Percentiles rank a stretch among this genome's conserved stretches.
phyloP scores from a whole-genome alignment of 2,888 invertebrate genomes.

The Cheilosia soror region DNA sequence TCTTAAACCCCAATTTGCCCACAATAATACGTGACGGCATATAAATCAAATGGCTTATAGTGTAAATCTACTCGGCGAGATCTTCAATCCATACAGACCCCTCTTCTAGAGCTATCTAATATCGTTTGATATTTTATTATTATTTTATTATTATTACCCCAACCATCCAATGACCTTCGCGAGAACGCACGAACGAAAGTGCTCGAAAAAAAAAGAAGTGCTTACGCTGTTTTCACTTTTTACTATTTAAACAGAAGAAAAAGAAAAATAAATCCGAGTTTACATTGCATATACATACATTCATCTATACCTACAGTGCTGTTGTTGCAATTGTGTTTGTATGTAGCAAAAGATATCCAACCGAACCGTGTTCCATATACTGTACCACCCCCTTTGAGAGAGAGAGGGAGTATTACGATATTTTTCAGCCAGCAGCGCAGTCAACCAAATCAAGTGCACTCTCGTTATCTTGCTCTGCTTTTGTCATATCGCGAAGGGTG shows the following conservation, averaged over 20 bases:
- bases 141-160: constrained; percentile 8
- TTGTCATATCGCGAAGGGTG: constrained; percentile 5
- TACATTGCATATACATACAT: constrained; percentile 23
- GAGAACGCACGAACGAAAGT: constrained; percentile 66
- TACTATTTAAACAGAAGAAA: constrained; percentile 58
- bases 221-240: constrained; percentile 67
- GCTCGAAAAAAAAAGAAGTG: constrained; percentile 30
- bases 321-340: constrained; percentile 23
- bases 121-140: not conserved
- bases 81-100: not conserved
- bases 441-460: constrained; percentile 62
- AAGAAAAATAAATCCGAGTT: constrained; percentile 32
- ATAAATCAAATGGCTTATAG: not conserved
- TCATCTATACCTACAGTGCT: not conserved
- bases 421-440: constrained; percentile 18
- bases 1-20: not conserved
- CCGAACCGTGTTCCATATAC: constrained; percentile 22
- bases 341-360: constrained; percentile 21
- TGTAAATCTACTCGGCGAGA: constrained; percentile 7
- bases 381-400: too few species aligned
- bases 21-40: not conserved
- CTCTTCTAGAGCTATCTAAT: not conserved
- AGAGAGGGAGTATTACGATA: not conserved
- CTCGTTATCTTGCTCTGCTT: constrained; percentile 11
- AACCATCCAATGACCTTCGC: constrained; percentile 56